Conservation (phyloP, 2,888 invertebrate species). For the Nomada lathburiana region DNA sequence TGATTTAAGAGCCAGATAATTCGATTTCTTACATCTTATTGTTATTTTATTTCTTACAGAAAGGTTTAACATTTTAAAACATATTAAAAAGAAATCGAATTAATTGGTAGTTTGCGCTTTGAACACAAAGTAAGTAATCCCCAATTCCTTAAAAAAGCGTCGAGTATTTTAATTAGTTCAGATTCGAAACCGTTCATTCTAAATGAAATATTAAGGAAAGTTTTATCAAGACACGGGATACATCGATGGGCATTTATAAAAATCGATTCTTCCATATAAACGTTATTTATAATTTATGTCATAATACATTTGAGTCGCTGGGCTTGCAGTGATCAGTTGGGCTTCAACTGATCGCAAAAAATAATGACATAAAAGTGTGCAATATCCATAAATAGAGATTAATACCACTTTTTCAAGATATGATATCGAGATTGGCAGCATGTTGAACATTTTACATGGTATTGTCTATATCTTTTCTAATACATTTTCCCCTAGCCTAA, state of each 20-base stretch:
- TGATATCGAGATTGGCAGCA: constrained; percentile 80
- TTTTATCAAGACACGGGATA: constrained; percentile 26
- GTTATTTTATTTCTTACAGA: constrained; percentile 5
- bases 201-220: constrained; percentile 22
- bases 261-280: constrained; percentile 47
- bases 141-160: constrained; percentile 31
- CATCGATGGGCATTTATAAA: constrained; percentile 39
- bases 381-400: constrained; percentile 60
- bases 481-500: constrained; percentile 53
- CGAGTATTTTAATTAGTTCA: constrained; percentile 22
- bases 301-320: constrained; percentile 46
- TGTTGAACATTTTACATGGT: constrained; percentile 78
- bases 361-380: constrained; percentile 56
- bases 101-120: constrained; percentile 5
- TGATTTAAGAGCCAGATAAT: constrained; percentile 13
- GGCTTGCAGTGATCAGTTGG: constrained; percentile 43
- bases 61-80: constrained; percentile 5
- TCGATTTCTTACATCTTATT: constrained; percentile 28
- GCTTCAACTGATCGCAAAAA: constrained; percentile 48
- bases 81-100: constrained; percentile 26
- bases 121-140: constrained; percentile 14
- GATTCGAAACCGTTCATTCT: constrained; percentile 1
- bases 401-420: constrained; percentile 71
- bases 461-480: constrained; percentile 73
- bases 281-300: constrained; percentile 39